phyloP scores from a whole-genome alignment of 2,113 vertebrate genomes.

The Amblyopsis rosae region DNA sequence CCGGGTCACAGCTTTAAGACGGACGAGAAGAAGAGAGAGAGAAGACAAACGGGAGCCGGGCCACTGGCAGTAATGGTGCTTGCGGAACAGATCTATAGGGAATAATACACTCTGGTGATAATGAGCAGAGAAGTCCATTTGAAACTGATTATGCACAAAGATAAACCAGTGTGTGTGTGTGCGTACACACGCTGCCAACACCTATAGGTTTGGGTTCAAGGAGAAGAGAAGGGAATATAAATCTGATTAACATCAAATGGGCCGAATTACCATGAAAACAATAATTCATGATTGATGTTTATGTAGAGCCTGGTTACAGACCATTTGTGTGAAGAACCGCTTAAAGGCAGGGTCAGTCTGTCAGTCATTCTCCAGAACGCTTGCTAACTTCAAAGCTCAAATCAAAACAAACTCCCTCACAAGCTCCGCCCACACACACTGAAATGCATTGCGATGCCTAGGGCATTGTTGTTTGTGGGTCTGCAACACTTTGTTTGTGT shows the following conservation, averaged over 20 bases:
- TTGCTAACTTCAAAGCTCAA: too few relatives aligned
- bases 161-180: constrained; percentile 16
- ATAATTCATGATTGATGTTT: constrained; percentile 20
- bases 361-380: too few relatives aligned
- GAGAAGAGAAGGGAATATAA: constrained; percentile 15
- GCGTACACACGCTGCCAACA: constrained; percentile 8
- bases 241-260: constrained; percentile 46
- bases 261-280: constrained; percentile 7
- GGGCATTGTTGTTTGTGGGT: too few relatives aligned
- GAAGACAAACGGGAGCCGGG: constrained; percentile 58
- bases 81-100: constrained; percentile 51
- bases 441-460: too few relatives aligned
- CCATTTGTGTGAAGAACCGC: not conserved
- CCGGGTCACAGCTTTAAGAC: constrained; percentile 66
- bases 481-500: too few relatives aligned
- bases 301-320: constrained; percentile 18
- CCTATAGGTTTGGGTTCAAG: not conserved
- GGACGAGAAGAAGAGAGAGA: constrained; percentile 17
- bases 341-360: too few relatives aligned
- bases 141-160: constrained; percentile 64
- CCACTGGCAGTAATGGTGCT: constrained; percentile 56
- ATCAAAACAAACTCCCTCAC: too few relatives aligned
- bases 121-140: constrained; percentile 63
- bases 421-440: too few relatives aligned
- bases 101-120: constrained; percentile 62